Evolutionary conservation across 2,113 vertebrate genomes (phyloP).

Genomic region (Salvelinus fontinalis): DNA sequence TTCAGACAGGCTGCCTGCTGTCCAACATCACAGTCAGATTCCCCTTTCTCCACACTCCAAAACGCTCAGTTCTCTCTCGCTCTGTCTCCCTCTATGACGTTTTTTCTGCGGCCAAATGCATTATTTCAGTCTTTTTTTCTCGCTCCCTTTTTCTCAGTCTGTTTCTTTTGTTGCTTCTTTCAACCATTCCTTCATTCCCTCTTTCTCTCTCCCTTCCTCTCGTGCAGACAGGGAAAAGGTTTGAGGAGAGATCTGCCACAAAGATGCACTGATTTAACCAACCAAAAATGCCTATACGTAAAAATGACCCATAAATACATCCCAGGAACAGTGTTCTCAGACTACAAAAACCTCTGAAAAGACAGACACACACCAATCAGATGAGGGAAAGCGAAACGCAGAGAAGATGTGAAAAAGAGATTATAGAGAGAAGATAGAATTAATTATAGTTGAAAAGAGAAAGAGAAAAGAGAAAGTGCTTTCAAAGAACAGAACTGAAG

Average conservation of each 20-base stretch:
- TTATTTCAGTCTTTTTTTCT: not conserved
- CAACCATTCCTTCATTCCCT: slow-evolving; percentile 4
- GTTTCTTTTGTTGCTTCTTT: slow-evolving; percentile 35
- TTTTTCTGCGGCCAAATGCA: not conserved
- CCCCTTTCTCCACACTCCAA: not conserved
- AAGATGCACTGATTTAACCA: slow-evolving; percentile 55
- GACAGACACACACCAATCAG: not conserved
- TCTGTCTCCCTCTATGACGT: slow-evolving; percentile 11
- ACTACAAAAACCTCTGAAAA: not conserved
- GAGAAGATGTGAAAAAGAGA: not conserved
- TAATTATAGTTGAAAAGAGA: not conserved
- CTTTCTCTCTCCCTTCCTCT: not conserved
- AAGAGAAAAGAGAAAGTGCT: not conserved
- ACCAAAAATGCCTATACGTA: slow-evolving; percentile 60
- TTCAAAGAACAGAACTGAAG: not conserved
- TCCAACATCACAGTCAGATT: slow-evolving; percentile 2
- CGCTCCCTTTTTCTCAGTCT: slow-evolving; percentile 8
- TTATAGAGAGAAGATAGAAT: not conserved
- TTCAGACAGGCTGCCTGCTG: not conserved
- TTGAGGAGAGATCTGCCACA: slow-evolving; percentile 47
- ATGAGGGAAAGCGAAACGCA: not conserved
- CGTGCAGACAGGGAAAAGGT: slow-evolving; percentile 54
- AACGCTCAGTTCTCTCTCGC: not conserved
- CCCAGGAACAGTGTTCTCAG: slow-evolving; percentile 18
- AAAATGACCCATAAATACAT: slow-evolving; percentile 25